phyloP scores from a whole-genome alignment of 2,797 vertebrate species.

The Lindbergichthys nudifrons region DNA sequence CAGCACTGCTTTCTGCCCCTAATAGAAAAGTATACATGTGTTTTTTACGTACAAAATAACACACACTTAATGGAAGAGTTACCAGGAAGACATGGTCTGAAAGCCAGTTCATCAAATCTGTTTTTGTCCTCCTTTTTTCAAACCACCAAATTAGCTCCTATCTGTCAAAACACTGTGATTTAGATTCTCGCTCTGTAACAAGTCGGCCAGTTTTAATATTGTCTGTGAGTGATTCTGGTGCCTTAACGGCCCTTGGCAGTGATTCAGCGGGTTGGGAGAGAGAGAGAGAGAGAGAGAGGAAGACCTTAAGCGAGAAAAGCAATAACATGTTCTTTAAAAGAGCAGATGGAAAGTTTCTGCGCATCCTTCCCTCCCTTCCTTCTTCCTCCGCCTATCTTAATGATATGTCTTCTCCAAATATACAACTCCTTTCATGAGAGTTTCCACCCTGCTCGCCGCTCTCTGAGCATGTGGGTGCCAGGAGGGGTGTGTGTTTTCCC shows the following conservation, averaged over 20 bases:
- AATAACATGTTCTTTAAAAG: conserved; percentile 84
- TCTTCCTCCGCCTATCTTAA: conserved; percentile 87
- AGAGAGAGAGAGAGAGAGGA: conserved; percentile 54
- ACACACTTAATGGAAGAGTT: conserved; percentile 32
- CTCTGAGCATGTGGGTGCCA: conserved; percentile 83
- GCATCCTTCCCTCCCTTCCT: conserved; percentile 81
- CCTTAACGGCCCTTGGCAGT: conserved; percentile 75
- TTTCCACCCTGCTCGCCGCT: conserved; percentile 81
- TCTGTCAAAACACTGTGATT: conserved; percentile 77
- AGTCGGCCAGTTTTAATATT: conserved; percentile 73
- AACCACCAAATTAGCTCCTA: conserved; percentile 73
- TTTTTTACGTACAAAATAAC: conserved; percentile 10
- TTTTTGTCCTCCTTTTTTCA: conserved; percentile 57
- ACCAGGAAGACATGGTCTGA: conserved; percentile 36
- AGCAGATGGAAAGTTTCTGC: conserved; percentile 87
- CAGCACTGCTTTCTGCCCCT: background rate
- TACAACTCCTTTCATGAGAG: conserved; percentile 90
- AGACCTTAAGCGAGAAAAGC: conserved; percentile 73
- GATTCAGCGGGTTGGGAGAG: conserved; percentile 61
- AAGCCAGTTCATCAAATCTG: conserved; percentile 49
- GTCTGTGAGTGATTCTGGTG: conserved; percentile 70
- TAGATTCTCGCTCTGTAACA: conserved; percentile 65
- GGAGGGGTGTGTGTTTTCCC: conserved; percentile 75
- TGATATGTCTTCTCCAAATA: conserved; percentile 89
- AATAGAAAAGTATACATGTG: background rate